Evolutionary conservation across 2,888 invertebrate genomes (phyloP), one percentile per base, ranked within the genome.

Genomic region (Plagodis dolabraria): DNA sequence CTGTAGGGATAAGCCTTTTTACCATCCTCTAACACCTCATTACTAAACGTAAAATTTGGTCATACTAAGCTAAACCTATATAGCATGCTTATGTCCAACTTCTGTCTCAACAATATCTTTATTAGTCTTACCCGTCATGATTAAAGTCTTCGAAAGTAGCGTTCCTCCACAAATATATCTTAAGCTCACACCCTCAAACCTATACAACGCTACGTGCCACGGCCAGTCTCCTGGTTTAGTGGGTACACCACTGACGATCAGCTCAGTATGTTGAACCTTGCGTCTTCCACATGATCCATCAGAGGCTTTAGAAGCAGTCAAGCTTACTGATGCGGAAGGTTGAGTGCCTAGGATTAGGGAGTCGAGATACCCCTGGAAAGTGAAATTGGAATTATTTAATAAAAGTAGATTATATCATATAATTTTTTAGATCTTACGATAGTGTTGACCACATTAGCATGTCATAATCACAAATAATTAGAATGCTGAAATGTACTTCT

Each of bases 221-320:
- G 89, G 89, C 87, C 87, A 90, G 60, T 89, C 87, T 0, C 89
- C 89, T 6, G 84, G 78, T 45, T 83, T 81, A 0, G 86, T 82
- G 0, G 75, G 67, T 7, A 65, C 62, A 0, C 87, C 89, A 40
- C 79, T 77, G 0, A 85, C 83, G 35, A 90, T 86, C 9, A 88
- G 64, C 45, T 77, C 82, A 0, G 81, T 83, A 40, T 85, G 79
- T 0, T 65, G 57, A 0, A 87, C 67, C 57, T 82, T 73, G 0
- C 82, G 76, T 60, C 76, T 71, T 2, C 87, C 87, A 61, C 87
- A 88, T 0, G 69, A 63, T 4, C 59, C 61, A 6, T 76, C 75
- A 0, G 70, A 70, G 5, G 67, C 57, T 4, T 22, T 4, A 4
- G 22, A 22, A 22, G 1, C 4, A 7, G 67, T 63, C 0, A 71